Percentiles rank a stretch among this genome's conserved stretches.
Evolutionary conservation across 2,113 vertebrate genomes (phyloP).

Genomic region (Lathamus discolor): DNA sequence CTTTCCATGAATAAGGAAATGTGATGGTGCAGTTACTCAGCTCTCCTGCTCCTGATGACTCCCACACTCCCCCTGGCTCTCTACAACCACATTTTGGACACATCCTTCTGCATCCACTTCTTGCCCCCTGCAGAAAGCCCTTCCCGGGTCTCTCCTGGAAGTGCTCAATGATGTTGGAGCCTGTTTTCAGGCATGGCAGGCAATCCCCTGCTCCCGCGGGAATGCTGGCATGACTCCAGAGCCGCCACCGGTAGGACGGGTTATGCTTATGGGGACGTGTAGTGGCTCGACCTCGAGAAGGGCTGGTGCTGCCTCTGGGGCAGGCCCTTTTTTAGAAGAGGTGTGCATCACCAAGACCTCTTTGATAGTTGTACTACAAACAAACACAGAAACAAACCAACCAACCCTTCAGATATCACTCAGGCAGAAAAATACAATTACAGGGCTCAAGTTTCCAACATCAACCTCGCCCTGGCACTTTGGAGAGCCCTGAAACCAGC

Average conservation of each 20-base stretch:
- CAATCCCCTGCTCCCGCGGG: background rate
- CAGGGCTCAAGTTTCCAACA: slow-evolving; percentile 33
- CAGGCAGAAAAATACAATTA: background rate
- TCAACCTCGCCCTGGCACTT: background rate
- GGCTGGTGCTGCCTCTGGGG: background rate
- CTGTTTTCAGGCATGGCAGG: background rate
- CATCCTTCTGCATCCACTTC: rapidly evolving
- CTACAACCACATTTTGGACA: background rate
- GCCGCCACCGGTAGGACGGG: background rate
- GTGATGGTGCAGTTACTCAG: background rate
- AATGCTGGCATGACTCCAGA: background rate
- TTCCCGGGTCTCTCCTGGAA: background rate
- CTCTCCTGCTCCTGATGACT: background rate
- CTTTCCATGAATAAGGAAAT: background rate
- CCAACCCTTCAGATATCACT: slow-evolving; percentile 13
- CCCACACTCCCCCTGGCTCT: rapidly evolving
- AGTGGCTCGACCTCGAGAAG: slow-evolving; percentile 27
- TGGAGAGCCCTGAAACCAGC: background rate
- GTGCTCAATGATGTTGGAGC: background rate
- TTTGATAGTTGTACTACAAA: slow-evolving; percentile 55
- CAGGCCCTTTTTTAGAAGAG: slow-evolving; percentile 35
- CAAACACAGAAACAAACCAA: slow-evolving; percentile 17
- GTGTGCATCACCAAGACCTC: background rate
- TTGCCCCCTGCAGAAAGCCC: background rate
- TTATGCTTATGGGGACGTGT: slow-evolving; percentile 19